phyloP scores from a whole-genome alignment of 2,888 invertebrate genomes.

The Leptinotarsa rubiginosa region DNA sequence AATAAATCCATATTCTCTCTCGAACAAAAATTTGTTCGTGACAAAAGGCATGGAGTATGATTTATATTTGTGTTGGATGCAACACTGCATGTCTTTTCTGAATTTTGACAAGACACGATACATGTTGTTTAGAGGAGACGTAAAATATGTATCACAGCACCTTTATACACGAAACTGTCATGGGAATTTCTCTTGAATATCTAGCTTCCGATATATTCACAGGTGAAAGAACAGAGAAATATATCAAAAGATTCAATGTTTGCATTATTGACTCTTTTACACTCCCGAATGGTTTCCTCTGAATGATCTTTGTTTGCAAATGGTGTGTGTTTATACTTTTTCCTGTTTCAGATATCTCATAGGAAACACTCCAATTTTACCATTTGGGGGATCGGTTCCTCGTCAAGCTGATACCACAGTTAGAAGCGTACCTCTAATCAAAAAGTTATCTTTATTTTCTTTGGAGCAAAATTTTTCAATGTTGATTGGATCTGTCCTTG shows the following conservation, averaged over 20 bases:
- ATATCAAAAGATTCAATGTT: not conserved
- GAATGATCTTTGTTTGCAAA: too few relatives aligned
- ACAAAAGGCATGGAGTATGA: constrained; percentile 33
- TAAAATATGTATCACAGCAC: constrained; percentile 58
- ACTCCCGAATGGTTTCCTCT: too few relatives aligned
- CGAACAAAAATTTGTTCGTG: constrained; percentile 33
- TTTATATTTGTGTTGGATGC: constrained; percentile 37
- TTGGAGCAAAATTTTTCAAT: too few relatives aligned
- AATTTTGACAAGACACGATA: constrained; percentile 53
- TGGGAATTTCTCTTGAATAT: constrained; percentile 26
- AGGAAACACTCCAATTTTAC: too few relatives aligned
- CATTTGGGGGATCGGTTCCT: too few relatives aligned
- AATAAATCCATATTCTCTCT: constrained; percentile 10
- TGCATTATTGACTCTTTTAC: too few relatives aligned
- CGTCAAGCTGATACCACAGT: too few relatives aligned
- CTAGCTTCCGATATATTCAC: not conserved
- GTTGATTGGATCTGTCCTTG: too few relatives aligned
- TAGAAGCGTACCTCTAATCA: too few relatives aligned
- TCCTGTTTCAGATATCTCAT: too few relatives aligned
- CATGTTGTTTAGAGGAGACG: constrained; percentile 53
- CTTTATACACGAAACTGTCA: constrained; percentile 45
- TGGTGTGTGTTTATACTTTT: too few relatives aligned
- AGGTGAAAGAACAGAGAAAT: not conserved
- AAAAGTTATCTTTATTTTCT: too few relatives aligned
- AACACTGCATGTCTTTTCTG: constrained; percentile 41